A percentile compares a stretch with the other conserved stretches of the same genome.
Conservation (phyloP, 2,113 vertebrate species). For the Oophaga pumilio region DNA sequence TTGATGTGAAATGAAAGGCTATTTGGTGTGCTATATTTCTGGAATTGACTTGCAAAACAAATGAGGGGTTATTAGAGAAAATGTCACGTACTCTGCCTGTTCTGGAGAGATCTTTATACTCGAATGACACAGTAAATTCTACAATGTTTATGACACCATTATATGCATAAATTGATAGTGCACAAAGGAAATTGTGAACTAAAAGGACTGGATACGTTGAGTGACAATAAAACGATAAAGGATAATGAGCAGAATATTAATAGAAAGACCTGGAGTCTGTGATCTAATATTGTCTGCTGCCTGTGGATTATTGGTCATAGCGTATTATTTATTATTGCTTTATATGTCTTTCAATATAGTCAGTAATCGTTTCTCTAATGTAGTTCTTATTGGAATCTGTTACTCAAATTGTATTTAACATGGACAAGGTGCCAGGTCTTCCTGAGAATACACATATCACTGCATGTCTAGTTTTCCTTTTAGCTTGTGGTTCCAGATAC, state of each 20-base stretch:
- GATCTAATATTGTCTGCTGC: slow-evolving; percentile 26
- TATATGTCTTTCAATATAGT: neutral
- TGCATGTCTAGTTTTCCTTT: neutral
- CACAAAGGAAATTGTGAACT: slow-evolving; percentile 30
- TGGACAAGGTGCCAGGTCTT: neutral
- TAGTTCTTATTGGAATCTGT: neutral
- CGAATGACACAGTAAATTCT: slow-evolving; percentile 32
- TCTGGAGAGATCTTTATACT: slow-evolving; percentile 37
- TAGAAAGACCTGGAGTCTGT: neutral
- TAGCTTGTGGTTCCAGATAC: neutral
- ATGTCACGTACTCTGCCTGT: slow-evolving; percentile 42
- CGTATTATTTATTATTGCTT: neutral
- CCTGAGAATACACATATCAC: neutral
- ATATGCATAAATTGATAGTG: slow-evolving; percentile 40
- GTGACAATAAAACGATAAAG: slow-evolving; percentile 36
- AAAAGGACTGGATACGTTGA: slow-evolving; percentile 18
- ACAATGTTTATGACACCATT: slow-evolving; percentile 37
- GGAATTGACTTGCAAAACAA: slow-evolving; percentile 47
- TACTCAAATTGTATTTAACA: neutral
- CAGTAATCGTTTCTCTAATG: neutral
- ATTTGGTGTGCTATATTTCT: slow-evolving; percentile 39
- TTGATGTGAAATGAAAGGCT: slow-evolving; percentile 50
- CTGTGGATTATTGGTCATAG: neutral
- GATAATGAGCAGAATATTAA: slow-evolving; percentile 37
- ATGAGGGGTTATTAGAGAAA: slow-evolving; percentile 51